Evolutionary conservation across 1,140 invertebrate genomes (phyloP), one percentile per base, ranked within the genome.

Genomic region (Calephelis nemesis): DNA sequence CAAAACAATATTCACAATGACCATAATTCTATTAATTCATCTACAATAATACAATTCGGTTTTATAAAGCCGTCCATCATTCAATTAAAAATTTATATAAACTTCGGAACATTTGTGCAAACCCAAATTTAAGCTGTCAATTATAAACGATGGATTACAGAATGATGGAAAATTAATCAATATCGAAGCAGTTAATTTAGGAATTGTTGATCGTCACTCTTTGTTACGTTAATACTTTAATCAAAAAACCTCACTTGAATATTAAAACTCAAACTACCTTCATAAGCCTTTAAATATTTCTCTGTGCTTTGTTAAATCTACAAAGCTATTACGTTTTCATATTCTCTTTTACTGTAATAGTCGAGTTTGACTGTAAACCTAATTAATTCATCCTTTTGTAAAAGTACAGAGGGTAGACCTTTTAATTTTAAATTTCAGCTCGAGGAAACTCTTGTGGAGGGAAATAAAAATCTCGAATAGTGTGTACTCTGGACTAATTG

Each of bases 311-410:
- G 19, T 58, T 30, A 58, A 58, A 58, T 58, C 52, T 58, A 58
- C 52, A 58, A 58, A 39, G 52, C 52, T 12, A 39, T 39, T 58
- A 58, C 52, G 30, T 65, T 74, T 73, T 73, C 69, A 71, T 73
- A 72, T 75, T 73, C 67, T 52, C 70, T 73, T 74, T 70, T 67
- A 71, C 65, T 62, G 71, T 63, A 67, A 65, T 63, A 77, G 69
- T 71, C 69, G 64, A 68, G 71, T 77, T 75, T 75, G 70, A 73
- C 75, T 74, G 71, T 73, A 74, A 75, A 73, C 74, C 71, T 77
- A 75, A 77, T 77, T 77, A 75, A 72, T 74, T 77, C 68, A 73
- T 75, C 70, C 71, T 77, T 73, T 77, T 69, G 69, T 77, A 70
- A 74, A 73, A 73, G 71, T 66, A 48, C 68, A 68, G 69, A 72